Base-by-base conservation (phyloP, 2,113 vertebrate genomes). In the Phrynocephalus versicolor region DNA sequence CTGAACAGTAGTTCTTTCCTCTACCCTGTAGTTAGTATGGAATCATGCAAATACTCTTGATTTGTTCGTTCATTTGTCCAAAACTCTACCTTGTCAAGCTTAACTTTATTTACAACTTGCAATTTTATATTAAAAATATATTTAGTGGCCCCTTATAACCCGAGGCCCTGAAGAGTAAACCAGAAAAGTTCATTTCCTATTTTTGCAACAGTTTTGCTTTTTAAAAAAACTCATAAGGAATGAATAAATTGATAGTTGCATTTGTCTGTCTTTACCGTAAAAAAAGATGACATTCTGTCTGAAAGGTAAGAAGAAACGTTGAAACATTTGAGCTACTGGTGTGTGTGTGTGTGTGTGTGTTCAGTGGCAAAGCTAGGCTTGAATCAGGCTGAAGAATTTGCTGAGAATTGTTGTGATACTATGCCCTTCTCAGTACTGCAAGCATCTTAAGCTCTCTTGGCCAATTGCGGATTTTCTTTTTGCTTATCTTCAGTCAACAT, bases 401-500 rank as follows among this genome's bases (percentile, higher is more conserved):
- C 33, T 57, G 79, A n/a, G 37, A 67, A 27, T 25, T 37, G 30
- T 65, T 83, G 39, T 65, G 58, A 60, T 58, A 58, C 72, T 72
- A 35, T 13, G 25, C 70, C 37, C 62, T 62, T 83, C 39, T 45
- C 60, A 75, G 13, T 62, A 65, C 7, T 64, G 9, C 33, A 70
- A 76, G 33, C 72, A 35, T 51, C 21, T 58, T 45, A 60, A 69
- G 27, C 16, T 77, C 55, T 64, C 25, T 25, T 82, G 58, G 33
- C 9, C 70, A 74, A 25, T 77, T 81, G 62, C 77, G 27, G 84
- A 64, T 85, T 85, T 62, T 51, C 37, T 80, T 64, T 73, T 64
- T 55, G 69, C 78, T 85, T 51, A 85, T 51, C 27, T 78, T 51
- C 25, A 60, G 35, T 55, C 55, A 64, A 85, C 60, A 85, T 81